Conservation (phyloP, 2,888 invertebrate species). For the Scaptomyza polygonia region DNA sequence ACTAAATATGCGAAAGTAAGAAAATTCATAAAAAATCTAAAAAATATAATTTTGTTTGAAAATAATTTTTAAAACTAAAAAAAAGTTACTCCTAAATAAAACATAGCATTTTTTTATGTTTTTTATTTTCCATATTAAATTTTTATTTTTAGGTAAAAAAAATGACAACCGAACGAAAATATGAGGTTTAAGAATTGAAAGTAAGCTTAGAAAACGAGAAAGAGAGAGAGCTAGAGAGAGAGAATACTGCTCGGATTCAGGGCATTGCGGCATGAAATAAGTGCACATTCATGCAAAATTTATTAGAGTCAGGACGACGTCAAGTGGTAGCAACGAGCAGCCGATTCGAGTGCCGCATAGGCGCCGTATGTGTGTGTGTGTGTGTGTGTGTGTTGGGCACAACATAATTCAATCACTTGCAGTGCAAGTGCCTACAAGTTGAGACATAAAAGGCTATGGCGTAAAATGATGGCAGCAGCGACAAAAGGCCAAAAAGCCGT, state of each 20-base stretch:
- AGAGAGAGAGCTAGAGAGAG: neutral
- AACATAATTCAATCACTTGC: constrained; percentile 78
- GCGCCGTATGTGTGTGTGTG: constrained; percentile 2
- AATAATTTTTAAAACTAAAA: too few species aligned
- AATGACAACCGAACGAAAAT: too few species aligned
- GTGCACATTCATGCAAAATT: constrained; percentile 68
- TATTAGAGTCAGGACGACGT: constrained; percentile 49
- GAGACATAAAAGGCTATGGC: constrained; percentile 31
- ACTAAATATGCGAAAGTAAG: too few species aligned
- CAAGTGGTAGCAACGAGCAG: constrained; percentile 34
- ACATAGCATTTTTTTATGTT: too few species aligned
- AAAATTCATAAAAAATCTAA: too few species aligned
- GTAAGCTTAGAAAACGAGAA: neutral
- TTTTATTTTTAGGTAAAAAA: too few species aligned
- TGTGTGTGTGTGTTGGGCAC: constrained; percentile 27
- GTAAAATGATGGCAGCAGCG: constrained; percentile 9
- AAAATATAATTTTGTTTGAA: too few species aligned
- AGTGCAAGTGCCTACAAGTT: constrained; percentile 51
- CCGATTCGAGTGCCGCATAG: constrained; percentile 17
- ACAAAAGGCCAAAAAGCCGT: constrained; percentile 15
- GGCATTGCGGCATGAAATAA: constrained; percentile 47
- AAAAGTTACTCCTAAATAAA: too few species aligned
- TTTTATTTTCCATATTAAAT: too few species aligned
- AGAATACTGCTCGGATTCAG: constrained; percentile 11
- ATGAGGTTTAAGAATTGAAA: neutral